Evolutionary conservation across 2,797 vertebrate genomes (phyloP).

Genomic region (Cynodonichthys magdalenae): DNA sequence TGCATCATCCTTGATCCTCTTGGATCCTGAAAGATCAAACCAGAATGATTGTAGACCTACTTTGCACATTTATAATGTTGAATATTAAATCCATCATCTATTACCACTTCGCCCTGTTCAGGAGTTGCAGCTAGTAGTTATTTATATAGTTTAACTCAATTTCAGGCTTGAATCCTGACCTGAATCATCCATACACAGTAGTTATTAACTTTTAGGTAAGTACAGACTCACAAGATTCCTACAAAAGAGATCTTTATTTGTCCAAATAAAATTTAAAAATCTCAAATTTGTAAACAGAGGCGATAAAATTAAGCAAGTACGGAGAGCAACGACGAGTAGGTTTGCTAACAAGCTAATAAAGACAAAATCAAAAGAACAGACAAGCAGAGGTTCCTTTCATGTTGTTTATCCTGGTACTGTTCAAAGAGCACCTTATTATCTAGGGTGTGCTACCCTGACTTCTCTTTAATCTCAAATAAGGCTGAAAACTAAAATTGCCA

Average conservation of each 20-base stretch:
- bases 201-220: neutral
- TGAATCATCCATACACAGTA: neutral
- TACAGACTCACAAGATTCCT: too few relatives aligned
- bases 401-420: slow-evolving; percentile 69
- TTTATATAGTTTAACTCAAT: slow-evolving; percentile 36
- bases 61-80: neutral
- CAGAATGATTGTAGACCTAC: neutral
- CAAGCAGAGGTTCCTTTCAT: slow-evolving; percentile 55
- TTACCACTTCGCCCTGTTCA: neutral
- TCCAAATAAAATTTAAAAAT: neutral
- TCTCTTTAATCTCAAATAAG: slow-evolving; percentile 74
- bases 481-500: slow-evolving; percentile 71
- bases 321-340: neutral
- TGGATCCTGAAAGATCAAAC: slow-evolving; percentile 84
- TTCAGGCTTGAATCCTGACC: slow-evolving; percentile 9
- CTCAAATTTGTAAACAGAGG: neutral
- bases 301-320: neutral
- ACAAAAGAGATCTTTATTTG: too few relatives aligned
- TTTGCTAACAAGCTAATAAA: neutral
- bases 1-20: slow-evolving; percentile 91
- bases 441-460: slow-evolving; percentile 67
- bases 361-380: slow-evolving; percentile 13
- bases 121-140: neutral
- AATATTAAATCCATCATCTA: neutral
- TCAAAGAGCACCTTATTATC: slow-evolving; percentile 76